Percentiles rank a stretch among this genome's conserved stretches.
These are phyloP conservation scores for Pammene fasciana DNA, from an alignment of 2,888 invertebrate species.

Conservation along the genomic window DNA sequence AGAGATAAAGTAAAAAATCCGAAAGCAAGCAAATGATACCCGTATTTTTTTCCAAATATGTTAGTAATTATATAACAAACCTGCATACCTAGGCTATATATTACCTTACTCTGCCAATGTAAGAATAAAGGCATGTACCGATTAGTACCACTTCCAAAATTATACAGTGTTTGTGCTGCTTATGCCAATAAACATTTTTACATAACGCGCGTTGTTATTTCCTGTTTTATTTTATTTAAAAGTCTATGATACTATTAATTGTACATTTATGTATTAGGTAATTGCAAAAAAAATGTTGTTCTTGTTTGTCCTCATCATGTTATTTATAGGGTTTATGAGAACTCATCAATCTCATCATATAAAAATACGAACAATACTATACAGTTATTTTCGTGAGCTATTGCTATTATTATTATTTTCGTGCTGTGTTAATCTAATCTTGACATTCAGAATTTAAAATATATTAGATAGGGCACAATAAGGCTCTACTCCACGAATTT, in stretches of 20 bases:
- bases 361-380: too few relatives aligned
- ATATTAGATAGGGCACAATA: too few relatives aligned
- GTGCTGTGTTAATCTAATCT: too few relatives aligned
- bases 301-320: too few relatives aligned
- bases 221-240: neutral
- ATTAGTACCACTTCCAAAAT: slow-evolving; percentile 1
- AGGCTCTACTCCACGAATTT: too few relatives aligned
- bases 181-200: slow-evolving; percentile 19
- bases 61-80: slow-evolving; percentile 13
- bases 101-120: slow-evolving; percentile 5
- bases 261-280: too few relatives aligned
- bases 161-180: slow-evolving; percentile 14
- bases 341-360: too few relatives aligned
- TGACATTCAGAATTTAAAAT: too few relatives aligned
- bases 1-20: neutral
- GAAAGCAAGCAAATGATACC: slow-evolving; percentile 7
- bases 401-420: too few relatives aligned
- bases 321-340: too few relatives aligned
- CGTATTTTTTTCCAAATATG: neutral
- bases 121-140: slow-evolving; percentile 4
- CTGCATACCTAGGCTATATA: neutral
- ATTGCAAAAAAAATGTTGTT: too few relatives aligned
- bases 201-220: neutral
- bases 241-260: neutral
- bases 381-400: too few relatives aligned